These are phyloP conservation scores for Lepidocyrtinus sp. DNA, from an alignment of 2,888 invertebrate genomes.

Conservation along the genomic window DNA sequence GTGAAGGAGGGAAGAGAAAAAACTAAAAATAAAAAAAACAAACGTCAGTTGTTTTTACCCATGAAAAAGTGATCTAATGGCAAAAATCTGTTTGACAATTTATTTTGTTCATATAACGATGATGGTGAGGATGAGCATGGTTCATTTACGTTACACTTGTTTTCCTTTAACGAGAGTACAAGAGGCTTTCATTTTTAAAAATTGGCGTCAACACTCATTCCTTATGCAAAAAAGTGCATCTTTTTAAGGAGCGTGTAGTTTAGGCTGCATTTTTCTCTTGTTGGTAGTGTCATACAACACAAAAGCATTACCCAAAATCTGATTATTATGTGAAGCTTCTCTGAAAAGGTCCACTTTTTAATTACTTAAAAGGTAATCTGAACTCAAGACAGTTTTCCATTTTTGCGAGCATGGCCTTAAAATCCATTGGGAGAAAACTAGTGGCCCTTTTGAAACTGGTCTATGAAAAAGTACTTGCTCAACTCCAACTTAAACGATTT, in stretches of 20 bases:
- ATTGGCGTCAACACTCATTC: not conserved
- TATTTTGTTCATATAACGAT: not conserved
- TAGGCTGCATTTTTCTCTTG: not conserved
- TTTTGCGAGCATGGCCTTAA: not conserved
- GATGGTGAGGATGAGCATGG: too few relatives aligned
- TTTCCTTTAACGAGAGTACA: too few relatives aligned
- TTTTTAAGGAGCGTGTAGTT: not conserved
- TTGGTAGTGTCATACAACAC: not conserved
- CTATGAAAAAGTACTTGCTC: constrained; percentile 29
- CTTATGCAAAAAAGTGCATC: constrained; percentile 10
- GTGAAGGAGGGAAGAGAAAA: not conserved
- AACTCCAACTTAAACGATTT: constrained; percentile 47
- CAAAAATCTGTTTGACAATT: constrained; percentile 14
- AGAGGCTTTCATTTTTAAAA: constrained; percentile 5
- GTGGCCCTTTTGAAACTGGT: constrained; percentile 31
- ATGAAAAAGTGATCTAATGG: constrained; percentile 34
- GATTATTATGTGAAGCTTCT: constrained; percentile 23
- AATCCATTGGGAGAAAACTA: not conserved
- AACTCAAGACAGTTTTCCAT: not conserved
- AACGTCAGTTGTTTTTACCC: constrained; percentile 54
- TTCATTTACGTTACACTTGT: not conserved
- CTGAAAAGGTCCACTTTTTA: constrained; percentile 37
- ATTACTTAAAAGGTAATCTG: constrained; percentile 29
- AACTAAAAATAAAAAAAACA: constrained; percentile 36
- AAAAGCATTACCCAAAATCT: constrained; percentile 15